A percentile compares a stretch with the other conserved stretches of the same genome.
phyloP scores from a whole-genome alignment of 1,140 invertebrate genomes.

The Drosophila erecta region DNA sequence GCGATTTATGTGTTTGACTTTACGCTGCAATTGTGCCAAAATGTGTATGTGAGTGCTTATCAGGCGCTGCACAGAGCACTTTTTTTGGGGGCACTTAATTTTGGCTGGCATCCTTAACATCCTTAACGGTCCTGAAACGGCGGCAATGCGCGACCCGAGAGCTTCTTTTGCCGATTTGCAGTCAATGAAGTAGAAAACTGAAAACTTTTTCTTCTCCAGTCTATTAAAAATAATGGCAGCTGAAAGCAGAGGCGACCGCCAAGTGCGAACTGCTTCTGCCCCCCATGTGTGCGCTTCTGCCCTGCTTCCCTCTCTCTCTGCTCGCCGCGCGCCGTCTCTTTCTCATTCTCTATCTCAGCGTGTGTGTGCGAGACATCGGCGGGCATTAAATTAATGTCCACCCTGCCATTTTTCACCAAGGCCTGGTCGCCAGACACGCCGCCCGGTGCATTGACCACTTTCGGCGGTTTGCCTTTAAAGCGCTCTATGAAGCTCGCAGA shows the following conservation, averaged over 20 bases:
- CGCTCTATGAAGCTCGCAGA: conserved; percentile 8
- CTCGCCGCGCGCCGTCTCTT: neutral
- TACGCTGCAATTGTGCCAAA: conserved; percentile 54
- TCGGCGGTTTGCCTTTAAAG: conserved; percentile 41
- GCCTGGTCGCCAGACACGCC: conserved; percentile 35
- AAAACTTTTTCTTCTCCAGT: conserved; percentile 80
- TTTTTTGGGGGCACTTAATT: conserved; percentile 78
- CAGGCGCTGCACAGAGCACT: conserved; percentile 72
- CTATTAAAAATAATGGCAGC: conserved; percentile 82
- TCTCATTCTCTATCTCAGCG: conserved; percentile 5
- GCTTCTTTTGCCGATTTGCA: conserved; percentile 74
- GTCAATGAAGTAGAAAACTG: conserved; percentile 83
- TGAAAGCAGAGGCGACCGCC: conserved; percentile 60
- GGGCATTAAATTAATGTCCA: conserved; percentile 62
- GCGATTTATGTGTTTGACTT: conserved; percentile 76
- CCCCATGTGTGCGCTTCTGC: conserved; percentile 31
- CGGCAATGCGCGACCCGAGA: conserved; percentile 26
- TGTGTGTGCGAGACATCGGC: conserved; percentile 39
- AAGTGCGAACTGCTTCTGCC: conserved; percentile 43
- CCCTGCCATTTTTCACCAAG: conserved; percentile 49
- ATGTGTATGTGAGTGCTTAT: conserved; percentile 54
- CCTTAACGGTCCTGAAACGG: conserved; percentile 8
- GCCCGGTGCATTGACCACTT: conserved; percentile 53
- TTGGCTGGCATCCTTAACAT: conserved; percentile 48
- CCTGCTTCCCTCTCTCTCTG: neutral